Conservation (phyloP, 2,888 invertebrate genomes). For the Tetramorium bicarinatum region DNA sequence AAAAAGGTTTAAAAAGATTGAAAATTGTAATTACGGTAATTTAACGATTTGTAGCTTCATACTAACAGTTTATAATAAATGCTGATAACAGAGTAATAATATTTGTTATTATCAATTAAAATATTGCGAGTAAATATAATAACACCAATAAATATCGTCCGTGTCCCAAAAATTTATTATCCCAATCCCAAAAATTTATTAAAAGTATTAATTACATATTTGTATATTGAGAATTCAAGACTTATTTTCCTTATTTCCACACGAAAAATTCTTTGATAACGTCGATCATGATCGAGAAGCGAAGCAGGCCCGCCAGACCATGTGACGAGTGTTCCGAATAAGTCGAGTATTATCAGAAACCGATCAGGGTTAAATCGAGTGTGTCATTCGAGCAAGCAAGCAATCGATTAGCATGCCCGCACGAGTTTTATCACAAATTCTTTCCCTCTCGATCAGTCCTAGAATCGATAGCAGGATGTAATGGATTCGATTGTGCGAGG, state of each 20-base stretch:
- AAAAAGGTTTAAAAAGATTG: too few species aligned
- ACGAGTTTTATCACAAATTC: constrained; percentile 42
- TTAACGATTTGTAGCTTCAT: background rate
- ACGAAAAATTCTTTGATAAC: background rate
- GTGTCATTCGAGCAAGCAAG: constrained; percentile 27
- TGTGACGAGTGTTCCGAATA: constrained; percentile 26
- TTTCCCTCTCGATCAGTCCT: background rate
- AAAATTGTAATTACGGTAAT: background rate
- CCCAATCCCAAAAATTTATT: background rate
- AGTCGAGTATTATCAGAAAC: constrained; percentile 40
- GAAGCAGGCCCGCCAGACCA: background rate
- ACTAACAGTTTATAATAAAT: background rate
- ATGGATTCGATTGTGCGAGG: constrained; percentile 22
- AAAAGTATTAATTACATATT: background rate
- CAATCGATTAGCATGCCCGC: constrained; percentile 28
- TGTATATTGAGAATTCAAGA: background rate
- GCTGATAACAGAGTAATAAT: background rate
- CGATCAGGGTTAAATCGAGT: constrained; percentile 47
- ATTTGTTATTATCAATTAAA: constrained; percentile 15
- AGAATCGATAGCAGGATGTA: background rate
- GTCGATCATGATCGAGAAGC: background rate
- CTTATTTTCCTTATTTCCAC: background rate
- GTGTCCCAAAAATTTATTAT: background rate
- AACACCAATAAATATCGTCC: background rate
- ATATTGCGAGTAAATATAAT: constrained; percentile 16